Conservation (phyloP, 1,140 invertebrate genomes). For the Drosophila arawakana region DNA sequence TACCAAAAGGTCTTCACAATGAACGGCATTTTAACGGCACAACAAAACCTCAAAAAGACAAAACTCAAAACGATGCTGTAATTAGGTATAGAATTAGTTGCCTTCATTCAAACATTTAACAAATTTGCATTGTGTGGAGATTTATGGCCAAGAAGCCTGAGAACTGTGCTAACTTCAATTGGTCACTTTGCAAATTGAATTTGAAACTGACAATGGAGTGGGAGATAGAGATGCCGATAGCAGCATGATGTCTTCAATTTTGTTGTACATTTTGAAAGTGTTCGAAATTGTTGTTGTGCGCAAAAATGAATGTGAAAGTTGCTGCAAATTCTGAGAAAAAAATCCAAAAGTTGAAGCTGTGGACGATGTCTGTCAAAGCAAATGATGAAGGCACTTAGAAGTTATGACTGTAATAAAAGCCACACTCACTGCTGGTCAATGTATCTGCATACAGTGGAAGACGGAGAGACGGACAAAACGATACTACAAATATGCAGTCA, state of each 20-base stretch:
- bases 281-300: slow-evolving; percentile 26
- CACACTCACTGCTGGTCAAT: slow-evolving; percentile 9
- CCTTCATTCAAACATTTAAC: slow-evolving; percentile 7
- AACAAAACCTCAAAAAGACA: background rate
- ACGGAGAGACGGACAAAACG: slow-evolving; percentile 21
- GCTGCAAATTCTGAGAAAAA: slow-evolving; percentile 18
- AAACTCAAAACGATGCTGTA: slow-evolving; percentile 36
- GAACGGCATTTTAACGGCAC: slow-evolving; percentile 59
- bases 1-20: slow-evolving; percentile 65
- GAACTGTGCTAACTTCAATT: slow-evolving; percentile 58
- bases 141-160: slow-evolving; percentile 38
- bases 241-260: slow-evolving; percentile 4
- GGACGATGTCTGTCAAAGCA: slow-evolving; percentile 4
- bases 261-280: slow-evolving; percentile 57
- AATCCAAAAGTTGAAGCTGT: background rate
- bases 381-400: slow-evolving; percentile 36
- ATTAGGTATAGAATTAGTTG: slow-evolving; percentile 54
- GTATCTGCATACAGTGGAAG: slow-evolving; percentile 25
- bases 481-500: slow-evolving; percentile 47
- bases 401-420: slow-evolving; percentile 25
- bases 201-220: background rate
- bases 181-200: slow-evolving; percentile 1
- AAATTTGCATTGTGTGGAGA: slow-evolving; percentile 57
- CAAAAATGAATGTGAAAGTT: slow-evolving; percentile 79
- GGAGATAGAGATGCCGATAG: too few species aligned